These are phyloP conservation scores for Aphidius ervi DNA, from an alignment of 1,140 invertebrate species.

Conservation along the genomic window DNA sequence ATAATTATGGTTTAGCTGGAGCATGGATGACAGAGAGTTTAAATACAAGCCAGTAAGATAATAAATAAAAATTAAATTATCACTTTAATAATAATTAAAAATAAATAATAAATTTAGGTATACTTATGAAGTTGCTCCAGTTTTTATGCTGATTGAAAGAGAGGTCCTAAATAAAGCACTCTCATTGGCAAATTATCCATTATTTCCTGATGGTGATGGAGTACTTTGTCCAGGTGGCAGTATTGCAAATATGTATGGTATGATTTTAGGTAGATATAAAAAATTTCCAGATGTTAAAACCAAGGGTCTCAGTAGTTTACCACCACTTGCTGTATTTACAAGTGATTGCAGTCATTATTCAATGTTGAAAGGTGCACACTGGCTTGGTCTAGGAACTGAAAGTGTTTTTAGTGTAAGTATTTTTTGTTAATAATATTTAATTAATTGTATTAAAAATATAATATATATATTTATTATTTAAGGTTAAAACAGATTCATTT, in stretches of 20 bases:
- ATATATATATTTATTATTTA: conserved; percentile 4
- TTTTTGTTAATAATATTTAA: not conserved
- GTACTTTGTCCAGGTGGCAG: conserved; percentile 82
- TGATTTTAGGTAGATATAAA: conserved; percentile 73
- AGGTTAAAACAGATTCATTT: conserved; percentile 63
- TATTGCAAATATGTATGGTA: conserved; percentile 81
- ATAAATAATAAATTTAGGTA: conserved; percentile 53
- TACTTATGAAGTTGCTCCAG: conserved; percentile 75
- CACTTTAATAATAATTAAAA: not conserved
- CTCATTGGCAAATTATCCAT: conserved; percentile 64
- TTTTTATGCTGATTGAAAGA: conserved; percentile 68
- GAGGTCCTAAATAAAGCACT: conserved; percentile 61
- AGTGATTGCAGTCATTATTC: conserved; percentile 90
- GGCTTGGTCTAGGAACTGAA: conserved; percentile 78
- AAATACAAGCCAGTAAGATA: conserved; percentile 71
- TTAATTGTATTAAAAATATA: conserved; percentile 6
- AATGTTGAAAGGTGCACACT: conserved; percentile 71
- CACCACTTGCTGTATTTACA: conserved; percentile 64
- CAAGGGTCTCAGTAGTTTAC: conserved; percentile 59
- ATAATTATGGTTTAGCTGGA: conserved; percentile 70
- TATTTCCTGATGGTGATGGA: conserved; percentile 58
- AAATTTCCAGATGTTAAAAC: conserved; percentile 71
- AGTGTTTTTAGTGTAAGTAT: conserved; percentile 47
- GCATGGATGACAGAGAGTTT: conserved; percentile 71
- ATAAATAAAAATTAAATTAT: conserved; percentile 1